Conservation (phyloP, 2,797 vertebrate species). For the Tauraco hartlaubi region DNA sequence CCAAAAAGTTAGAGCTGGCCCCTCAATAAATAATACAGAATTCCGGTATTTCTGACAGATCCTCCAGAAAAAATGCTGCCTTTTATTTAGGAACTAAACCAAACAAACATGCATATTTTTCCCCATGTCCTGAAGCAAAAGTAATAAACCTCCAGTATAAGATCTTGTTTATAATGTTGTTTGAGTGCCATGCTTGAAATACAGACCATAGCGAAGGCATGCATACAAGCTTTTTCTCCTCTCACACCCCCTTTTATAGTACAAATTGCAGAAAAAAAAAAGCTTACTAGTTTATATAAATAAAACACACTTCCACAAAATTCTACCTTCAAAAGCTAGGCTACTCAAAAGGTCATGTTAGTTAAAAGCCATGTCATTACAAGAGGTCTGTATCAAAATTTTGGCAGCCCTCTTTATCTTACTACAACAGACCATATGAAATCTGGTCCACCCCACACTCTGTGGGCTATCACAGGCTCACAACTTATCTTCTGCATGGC, state of each 20-base stretch:
- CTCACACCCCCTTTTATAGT: neutral
- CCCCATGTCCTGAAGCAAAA: neutral
- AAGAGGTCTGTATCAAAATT: neutral
- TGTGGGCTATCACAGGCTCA: neutral
- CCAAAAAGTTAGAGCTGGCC: neutral
- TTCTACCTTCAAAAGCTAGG: neutral
- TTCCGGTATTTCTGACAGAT: neutral
- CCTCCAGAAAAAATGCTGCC: neutral
- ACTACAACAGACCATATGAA: neutral
- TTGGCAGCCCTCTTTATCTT: neutral
- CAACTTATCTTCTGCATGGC: neutral
- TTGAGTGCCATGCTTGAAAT: neutral
- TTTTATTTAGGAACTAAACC: neutral
- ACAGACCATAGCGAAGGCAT: neutral
- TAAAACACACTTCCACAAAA: neutral
- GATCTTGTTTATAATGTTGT: neutral
- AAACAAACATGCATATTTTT: neutral
- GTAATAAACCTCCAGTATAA: neutral
- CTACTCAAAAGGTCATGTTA: neutral
- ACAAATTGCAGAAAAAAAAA: neutral
- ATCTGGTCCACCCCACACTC: neutral
- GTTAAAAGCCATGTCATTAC: neutral
- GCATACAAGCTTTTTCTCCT: neutral
- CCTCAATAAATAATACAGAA: neutral
- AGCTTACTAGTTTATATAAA: neutral